Conservation (phyloP, 2,888 invertebrate genomes). For the Brachypterus glaber region DNA sequence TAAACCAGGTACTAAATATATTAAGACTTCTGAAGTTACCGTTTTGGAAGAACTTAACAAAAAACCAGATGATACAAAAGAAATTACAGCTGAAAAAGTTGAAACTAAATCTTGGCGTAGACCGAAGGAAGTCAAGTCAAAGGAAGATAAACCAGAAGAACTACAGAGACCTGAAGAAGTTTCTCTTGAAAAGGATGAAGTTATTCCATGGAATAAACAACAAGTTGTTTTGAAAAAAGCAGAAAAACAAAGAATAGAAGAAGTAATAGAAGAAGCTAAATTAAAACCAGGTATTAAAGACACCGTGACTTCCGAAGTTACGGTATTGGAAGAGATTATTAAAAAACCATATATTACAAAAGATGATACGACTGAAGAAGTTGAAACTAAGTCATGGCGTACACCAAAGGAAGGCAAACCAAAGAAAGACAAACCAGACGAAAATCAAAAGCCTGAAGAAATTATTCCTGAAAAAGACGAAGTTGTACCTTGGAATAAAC, state of each 20-base stretch:
- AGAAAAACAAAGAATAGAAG: slow-evolving; percentile 19
- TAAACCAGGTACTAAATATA: not conserved
- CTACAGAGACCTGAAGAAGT: not conserved
- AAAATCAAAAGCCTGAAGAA: slow-evolving; percentile 12
- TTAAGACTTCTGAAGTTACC: not conserved
- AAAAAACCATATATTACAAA: slow-evolving; percentile 12
- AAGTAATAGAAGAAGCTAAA: slow-evolving; percentile 25
- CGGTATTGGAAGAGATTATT: slow-evolving; percentile 14
- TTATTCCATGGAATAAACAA: slow-evolving; percentile 13
- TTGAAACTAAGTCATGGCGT: slow-evolving; percentile 13
- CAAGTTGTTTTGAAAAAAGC: slow-evolving; percentile 12
- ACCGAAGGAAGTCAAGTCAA: slow-evolving; percentile 6
- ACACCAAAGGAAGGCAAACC: slow-evolving; percentile 5
- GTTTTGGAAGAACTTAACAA: too few relatives aligned
- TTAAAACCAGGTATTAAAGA: slow-evolving; percentile 23
- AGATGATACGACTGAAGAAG: slow-evolving; percentile 18
- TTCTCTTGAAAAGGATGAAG: not conserved
- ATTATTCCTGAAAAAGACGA: slow-evolving; percentile 37
- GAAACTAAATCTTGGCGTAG: slow-evolving; percentile 35
- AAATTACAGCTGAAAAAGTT: slow-evolving; percentile 22
- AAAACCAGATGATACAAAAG: too few relatives aligned
- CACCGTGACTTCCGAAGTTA: slow-evolving; percentile 8
- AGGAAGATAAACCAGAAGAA: slow-evolving; percentile 2
- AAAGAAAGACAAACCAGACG: slow-evolving; percentile 12
- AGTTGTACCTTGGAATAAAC: slow-evolving; percentile 50